Evolutionary conservation across 2,797 vertebrate genomes (phyloP), one percentile per base, ranked within the genome.

Genomic region (Pangasius mekongensis): DNA sequence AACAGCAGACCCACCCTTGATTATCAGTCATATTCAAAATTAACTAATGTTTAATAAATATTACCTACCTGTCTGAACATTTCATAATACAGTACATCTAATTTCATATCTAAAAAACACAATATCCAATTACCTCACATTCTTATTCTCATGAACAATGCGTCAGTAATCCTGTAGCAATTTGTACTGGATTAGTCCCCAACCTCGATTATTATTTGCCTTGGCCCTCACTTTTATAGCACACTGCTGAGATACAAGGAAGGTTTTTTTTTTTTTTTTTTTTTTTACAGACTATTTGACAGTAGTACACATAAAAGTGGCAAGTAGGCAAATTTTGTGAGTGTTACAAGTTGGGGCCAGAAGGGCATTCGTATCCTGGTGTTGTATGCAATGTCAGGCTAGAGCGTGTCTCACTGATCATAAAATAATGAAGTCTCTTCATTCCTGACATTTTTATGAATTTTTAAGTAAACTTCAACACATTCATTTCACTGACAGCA

Each of bases 331-430:
- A 52, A 81, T 89, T 83, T 87, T 87, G 49, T 85, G 87, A 84
- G 66, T 69, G 39, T 89, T 91, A 86, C 89, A 91, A 91, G 90
- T 91, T 81, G 16, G 60, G 90, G 78, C 89, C 84, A 73, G 62
- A 76, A 81, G 49, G 71, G 39, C 87, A 87, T 62, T 85, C 22
- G 30, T 49, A 77, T 89, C 81, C 80, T 60, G 64, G 76, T 43
- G 64, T 83, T 73, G 67, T 78, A 69, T 22, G 24, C 66, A 13
- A 82, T 56, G 83, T 85, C 54, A 87, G 18, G 89, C 76, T 85
- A 39, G 27, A 87, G 83, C 56, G 30, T 80, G 86, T 84, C 58
- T 85, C 43, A 64, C 54, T 81, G 66, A 56, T 43, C 66, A 74
- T 77, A 83, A 89, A 77, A 69, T 36, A 83, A 30, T 36, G 24